These are phyloP conservation scores for Willisornis vidua DNA, from an alignment of 2,113 vertebrate genomes.

Conservation along the genomic window DNA sequence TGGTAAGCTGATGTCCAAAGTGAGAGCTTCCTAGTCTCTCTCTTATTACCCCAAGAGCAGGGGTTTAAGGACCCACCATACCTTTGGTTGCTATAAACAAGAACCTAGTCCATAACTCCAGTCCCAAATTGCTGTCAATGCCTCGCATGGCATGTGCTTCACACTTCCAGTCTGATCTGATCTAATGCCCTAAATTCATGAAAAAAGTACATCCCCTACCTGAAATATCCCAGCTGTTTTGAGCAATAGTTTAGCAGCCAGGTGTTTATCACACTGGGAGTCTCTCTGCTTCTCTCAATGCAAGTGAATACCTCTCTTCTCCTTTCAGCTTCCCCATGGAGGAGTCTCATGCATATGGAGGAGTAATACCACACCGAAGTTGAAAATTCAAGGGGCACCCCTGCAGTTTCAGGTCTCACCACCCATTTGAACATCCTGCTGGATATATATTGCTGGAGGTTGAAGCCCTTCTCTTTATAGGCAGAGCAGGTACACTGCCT, in stretches of 20 bases:
- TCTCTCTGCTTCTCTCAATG: neutral
- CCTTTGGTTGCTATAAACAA: neutral
- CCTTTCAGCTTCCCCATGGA: neutral
- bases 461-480: neutral
- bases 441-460: neutral
- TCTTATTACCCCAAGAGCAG: neutral
- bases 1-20: neutral
- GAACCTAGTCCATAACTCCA: neutral
- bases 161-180: neutral
- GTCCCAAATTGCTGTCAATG: accelerated
- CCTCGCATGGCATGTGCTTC: neutral
- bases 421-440: neutral
- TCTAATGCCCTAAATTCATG: neutral
- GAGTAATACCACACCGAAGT: neutral
- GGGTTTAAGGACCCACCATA: neutral
- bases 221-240: neutral
- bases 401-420: neutral
- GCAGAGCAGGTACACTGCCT: neutral
- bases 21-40: neutral
- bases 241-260: neutral
- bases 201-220: neutral
- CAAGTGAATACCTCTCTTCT: neutral
- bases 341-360: neutral
- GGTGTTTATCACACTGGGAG: neutral
- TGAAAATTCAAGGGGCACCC: accelerated